A percentile compares a stretch with the other conserved stretches of the same genome.
phyloP scores from a whole-genome alignment of 2,797 vertebrate species.

The Erpetoichthys calabaricus region DNA sequence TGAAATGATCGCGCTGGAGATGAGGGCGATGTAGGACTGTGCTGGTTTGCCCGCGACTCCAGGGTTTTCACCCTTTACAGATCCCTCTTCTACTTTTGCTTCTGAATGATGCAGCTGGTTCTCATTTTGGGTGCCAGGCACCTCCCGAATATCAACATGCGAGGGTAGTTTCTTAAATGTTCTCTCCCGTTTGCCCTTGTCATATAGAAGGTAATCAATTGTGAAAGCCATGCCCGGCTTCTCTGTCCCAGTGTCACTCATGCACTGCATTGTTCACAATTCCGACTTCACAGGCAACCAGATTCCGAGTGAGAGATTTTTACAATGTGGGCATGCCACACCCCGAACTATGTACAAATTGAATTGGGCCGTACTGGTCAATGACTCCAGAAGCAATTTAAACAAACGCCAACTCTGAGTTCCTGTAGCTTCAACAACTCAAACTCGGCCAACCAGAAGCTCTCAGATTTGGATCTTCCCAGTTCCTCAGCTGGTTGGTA shows the following conservation, averaged over 20 bases:
- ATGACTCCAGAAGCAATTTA: too few species aligned
- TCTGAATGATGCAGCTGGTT: slow-evolving; percentile 22
- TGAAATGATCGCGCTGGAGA: slow-evolving; percentile 65
- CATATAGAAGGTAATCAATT: slow-evolving; percentile 58
- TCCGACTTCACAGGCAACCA: neutral
- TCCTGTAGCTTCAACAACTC: too few species aligned
- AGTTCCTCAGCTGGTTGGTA: too few species aligned
- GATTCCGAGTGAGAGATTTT: neutral
- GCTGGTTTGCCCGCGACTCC: slow-evolving; percentile 40
- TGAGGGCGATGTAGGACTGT: slow-evolving; percentile 66
- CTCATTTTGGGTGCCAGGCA: slow-evolving; percentile 18
- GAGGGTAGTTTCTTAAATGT: slow-evolving; percentile 6
- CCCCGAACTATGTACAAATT: neutral
- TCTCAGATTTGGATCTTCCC: too few species aligned
- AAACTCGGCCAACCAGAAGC: too few species aligned
- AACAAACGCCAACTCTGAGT: too few species aligned
- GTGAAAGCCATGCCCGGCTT: slow-evolving; percentile 54
- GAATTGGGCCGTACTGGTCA: neutral
- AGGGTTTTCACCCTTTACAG: slow-evolving; percentile 29
- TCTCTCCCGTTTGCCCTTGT: slow-evolving; percentile 33
- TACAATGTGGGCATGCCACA: neutral
- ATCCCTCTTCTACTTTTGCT: slow-evolving; percentile 12
- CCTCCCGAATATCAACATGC: slow-evolving; percentile 24
- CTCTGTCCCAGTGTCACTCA: slow-evolving; percentile 26
- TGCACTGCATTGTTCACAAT: neutral